Base-by-base conservation (phyloP, 2,113 vertebrate genomes). In the Meleagris gallopavo region DNA sequence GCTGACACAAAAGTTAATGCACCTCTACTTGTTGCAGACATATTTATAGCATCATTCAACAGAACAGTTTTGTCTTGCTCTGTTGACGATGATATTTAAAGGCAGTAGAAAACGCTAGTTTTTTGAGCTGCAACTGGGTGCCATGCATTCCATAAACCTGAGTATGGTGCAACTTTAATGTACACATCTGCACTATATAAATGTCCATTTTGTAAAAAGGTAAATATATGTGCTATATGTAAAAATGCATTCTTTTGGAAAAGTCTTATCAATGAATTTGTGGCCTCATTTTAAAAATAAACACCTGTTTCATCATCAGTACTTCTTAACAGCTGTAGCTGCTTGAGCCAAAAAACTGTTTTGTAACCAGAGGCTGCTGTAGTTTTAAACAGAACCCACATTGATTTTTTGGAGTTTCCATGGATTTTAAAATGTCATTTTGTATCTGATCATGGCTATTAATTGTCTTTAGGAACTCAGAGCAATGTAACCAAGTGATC, bases 251-350 rank as follows among this genome's bases (percentile, higher is more conserved):
- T 72, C 38, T 61, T 84, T 87, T 75, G 50, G 66, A 75, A 1
- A 9, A 69, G 52, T 71, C 52, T 87, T 84, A 71, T 82, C 78
- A 41, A 58, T 82, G 66, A 78, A 89, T 75, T 65, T 1, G 3
- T 73, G 20, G 58, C 43, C 58, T 48, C 58, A 45, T 93, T 90
- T 88, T 92, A 86, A 91, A 88, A 87, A 83, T 32, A 62, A 91
- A 62, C 70, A 86, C 73, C 40, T 88, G 77, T 25, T 81, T 90
- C 92, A 66, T 75, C 32, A 14, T 57, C n/a, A 77, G 29, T 19
- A 32, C 25, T 67, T 78, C 34, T 66, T 84, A 75, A 50, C 83
- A 91, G 61, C 20, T 64, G 22, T 13, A 36, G 41, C 50, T 21
- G 74, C 78, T 70, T 84, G 65, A 82, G 41, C 60, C 34, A 54